phyloP scores from a whole-genome alignment of 2,888 invertebrate species.

The Amorpha juglandis region DNA sequence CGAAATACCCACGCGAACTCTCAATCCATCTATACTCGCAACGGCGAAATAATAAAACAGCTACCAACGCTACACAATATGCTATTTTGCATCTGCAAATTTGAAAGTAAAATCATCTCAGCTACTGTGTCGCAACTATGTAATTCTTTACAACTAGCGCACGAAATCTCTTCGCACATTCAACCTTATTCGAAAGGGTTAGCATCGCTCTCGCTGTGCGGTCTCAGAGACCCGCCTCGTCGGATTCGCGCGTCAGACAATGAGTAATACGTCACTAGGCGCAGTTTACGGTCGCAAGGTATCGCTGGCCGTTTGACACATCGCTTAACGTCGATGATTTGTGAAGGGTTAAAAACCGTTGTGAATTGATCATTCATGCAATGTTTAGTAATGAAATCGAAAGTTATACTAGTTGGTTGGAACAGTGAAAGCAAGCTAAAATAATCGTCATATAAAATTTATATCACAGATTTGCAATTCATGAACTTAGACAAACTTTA shows the following conservation, averaged over 20 bases:
- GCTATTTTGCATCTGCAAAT: conserved; percentile 76
- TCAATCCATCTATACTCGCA: conserved; percentile 59
- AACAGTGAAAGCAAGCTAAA: not conserved
- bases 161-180: conserved; percentile 29
- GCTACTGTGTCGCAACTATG: conserved; percentile 80
- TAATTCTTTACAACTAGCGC: conserved; percentile 36
- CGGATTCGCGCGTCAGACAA: conserved; percentile 61
- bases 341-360: conserved; percentile 63
- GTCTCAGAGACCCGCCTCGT: conserved; percentile 40
- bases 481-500: no score
- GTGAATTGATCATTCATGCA: conserved; percentile 45
- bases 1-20: conserved; percentile 49
- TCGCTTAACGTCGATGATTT: conserved; percentile 76
- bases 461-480: no score
- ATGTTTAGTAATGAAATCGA: conserved; percentile 27
- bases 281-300: conserved; percentile 73
- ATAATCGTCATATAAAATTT: no score
- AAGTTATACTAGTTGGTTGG: not conserved
- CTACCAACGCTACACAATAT: conserved; percentile 68
- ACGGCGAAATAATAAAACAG: conserved; percentile 65
- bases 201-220: conserved; percentile 38
- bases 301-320: conserved; percentile 74
- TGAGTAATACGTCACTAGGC: conserved; percentile 73
- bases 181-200: conserved; percentile 41
- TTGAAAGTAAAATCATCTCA: conserved; percentile 73